Percentiles rank a stretch among this genome's conserved stretches.
These are phyloP conservation scores for Tineola bisselliella DNA, from an alignment of 2,888 invertebrate genomes.

Conservation along the genomic window DNA sequence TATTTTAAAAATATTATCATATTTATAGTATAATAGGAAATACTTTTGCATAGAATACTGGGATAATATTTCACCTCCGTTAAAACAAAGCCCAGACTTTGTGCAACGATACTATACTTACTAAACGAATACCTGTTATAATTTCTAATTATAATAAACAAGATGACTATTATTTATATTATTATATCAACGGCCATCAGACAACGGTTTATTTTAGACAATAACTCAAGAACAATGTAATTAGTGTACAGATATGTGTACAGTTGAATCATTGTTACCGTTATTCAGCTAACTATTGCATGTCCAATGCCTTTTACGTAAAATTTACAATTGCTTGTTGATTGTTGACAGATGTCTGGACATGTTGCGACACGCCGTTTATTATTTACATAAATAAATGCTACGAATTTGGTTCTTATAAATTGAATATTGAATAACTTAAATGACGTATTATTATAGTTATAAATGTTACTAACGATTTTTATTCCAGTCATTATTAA, in stretches of 20 bases:
- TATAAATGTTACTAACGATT: no score
- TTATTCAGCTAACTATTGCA: background rate
- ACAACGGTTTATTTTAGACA: constrained; percentile 19
- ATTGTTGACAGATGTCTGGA: constrained; percentile 3
- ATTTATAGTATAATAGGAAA: no score
- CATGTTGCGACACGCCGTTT: background rate
- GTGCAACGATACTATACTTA: no score
- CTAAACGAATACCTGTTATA: no score
- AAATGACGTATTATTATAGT: no score
- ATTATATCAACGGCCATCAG: background rate
- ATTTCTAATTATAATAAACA: no score
- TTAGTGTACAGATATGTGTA: constrained; percentile 26
- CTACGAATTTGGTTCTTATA: background rate
- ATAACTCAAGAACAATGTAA: constrained; percentile 43
- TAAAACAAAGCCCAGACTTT: no score
- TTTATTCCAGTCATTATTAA: no score
- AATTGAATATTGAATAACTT: background rate
- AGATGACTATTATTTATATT: background rate
- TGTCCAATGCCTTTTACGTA: background rate
- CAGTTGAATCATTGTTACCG: constrained; percentile 9
- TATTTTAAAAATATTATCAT: no score
- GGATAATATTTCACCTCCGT: no score
- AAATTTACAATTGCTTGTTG: background rate
- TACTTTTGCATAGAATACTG: no score
- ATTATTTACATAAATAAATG: constrained; percentile 2